Evolutionary conservation across 2,797 vertebrate genomes (phyloP), one percentile per base, ranked within the genome.

Genomic region (Melanotaenia pygmaea): DNA sequence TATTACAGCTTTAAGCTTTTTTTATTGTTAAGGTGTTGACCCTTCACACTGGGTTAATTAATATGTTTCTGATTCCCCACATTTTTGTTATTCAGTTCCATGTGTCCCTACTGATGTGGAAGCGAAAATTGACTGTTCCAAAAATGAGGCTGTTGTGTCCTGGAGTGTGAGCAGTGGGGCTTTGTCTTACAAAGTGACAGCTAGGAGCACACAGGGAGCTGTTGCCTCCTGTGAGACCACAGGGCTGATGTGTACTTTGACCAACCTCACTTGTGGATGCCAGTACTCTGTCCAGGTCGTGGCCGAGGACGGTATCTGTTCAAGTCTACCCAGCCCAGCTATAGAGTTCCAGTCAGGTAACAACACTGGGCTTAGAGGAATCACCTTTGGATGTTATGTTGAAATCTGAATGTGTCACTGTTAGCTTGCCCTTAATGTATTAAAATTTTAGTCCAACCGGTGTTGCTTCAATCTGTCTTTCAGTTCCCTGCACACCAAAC

Each of bases 401-500:
- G 35, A 40, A 16, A 40, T 40, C 2, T 45, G 28, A 37, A 4
- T 32, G 6, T 57, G 4, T 30, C 22, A 24, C 30, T 59, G 14
- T 66, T 11, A 18, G 35, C 11, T 20, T 50, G 32, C 7, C 61
- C 12, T 56, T 18, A 60, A 38, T 7, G 4, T 4, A 14, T 53
- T 4, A 4, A 20, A n/a, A 10, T 9, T 18, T 22, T 59, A 1
- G 2, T 20, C 11, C 24, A 56, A 66, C 16, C 16, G 69, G 26
- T 64, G 28, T 68, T 18, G 65, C 30, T 72, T 71, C 5, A n/a
- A 2, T 64, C n/a, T 62, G n/a, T 75, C 26, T 50, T 43, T 38
- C 79, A 95, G 94, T 87, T 76, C 93, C 94, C 59, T 95, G 95
- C 86, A 92, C 58, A 4, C 93, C 94, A 2, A 10, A n/a, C 0